These are phyloP conservation scores for Protodeltote pygarga DNA, from an alignment of 2,888 invertebrate species.

Conservation along the genomic window DNA sequence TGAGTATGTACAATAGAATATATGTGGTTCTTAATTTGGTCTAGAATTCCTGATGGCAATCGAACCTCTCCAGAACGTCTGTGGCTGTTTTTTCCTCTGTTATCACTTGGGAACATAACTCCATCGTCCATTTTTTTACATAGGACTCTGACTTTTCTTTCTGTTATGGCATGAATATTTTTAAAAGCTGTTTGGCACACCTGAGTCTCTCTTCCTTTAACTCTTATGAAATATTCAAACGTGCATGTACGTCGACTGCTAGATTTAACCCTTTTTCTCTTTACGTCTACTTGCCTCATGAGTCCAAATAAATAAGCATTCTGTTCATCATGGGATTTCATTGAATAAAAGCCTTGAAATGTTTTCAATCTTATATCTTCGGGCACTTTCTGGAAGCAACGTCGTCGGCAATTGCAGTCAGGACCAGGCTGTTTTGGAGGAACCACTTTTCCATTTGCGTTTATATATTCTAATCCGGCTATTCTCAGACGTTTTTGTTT, in stretches of 20 bases:
- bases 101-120: conserved; percentile 86
- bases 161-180: conserved; percentile 87
- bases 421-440: conserved; percentile 85
- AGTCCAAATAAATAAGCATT: conserved; percentile 87
- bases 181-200: conserved; percentile 87
- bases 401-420: conserved; percentile 84
- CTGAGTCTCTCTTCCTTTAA: conserved; percentile 85
- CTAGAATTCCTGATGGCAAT: conserved; percentile 79
- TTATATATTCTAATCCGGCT: conserved; percentile 85
- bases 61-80: conserved; percentile 82
- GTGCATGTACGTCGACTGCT: conserved; percentile 86
- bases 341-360: conserved; percentile 85
- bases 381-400: conserved; percentile 83
- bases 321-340: conserved; percentile 87
- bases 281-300: conserved; percentile 86
- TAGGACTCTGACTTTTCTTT: conserved; percentile 85
- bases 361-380: conserved; percentile 82
- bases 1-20: conserved; percentile 85
- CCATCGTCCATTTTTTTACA: conserved; percentile 88
- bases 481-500: conserved; percentile 86
- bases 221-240: conserved; percentile 86
- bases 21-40: conserved; percentile 85
- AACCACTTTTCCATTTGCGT: conserved; percentile 86
- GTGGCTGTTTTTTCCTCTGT: conserved; percentile 85
- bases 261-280: conserved; percentile 84